Percentiles rank a stretch among this genome's conserved stretches.
Evolutionary conservation across 1,140 invertebrate genomes (phyloP).

Genomic region (Calycopis cecrops): DNA sequence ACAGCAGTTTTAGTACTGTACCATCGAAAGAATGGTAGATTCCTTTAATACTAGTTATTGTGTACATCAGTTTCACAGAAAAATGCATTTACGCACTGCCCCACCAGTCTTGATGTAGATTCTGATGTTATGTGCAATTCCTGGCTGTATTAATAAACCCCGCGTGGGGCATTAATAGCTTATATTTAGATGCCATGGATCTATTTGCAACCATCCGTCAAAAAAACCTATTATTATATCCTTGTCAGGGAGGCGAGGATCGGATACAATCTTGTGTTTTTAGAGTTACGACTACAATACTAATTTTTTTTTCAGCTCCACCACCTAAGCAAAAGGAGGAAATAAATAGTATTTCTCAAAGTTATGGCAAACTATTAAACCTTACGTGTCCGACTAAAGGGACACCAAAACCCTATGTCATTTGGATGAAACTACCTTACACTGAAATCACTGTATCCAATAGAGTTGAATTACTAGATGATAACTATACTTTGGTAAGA

Average conservation of each 20-base stretch:
- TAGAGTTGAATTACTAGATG: slow-evolving; percentile 35
- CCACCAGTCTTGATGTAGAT: too few species aligned
- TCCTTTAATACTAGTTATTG: slow-evolving; percentile 4
- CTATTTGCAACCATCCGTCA: too few species aligned
- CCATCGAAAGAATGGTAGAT: too few species aligned
- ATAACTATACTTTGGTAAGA: slow-evolving; percentile 56
- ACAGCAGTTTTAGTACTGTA: not conserved
- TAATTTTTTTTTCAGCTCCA: slow-evolving; percentile 37
- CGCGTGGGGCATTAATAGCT: too few species aligned
- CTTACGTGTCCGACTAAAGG: slow-evolving; percentile 54
- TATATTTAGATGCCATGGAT: too few species aligned
- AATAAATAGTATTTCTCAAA: slow-evolving; percentile 22
- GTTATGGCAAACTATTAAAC: slow-evolving; percentile 35
- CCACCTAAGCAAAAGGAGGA: slow-evolving; percentile 54
- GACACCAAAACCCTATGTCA: slow-evolving; percentile 41
- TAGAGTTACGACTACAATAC: too few species aligned
- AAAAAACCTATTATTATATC: too few species aligned
- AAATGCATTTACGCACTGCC: too few species aligned
- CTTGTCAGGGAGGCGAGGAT: too few species aligned
- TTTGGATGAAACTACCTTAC: slow-evolving; percentile 67
- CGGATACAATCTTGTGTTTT: too few species aligned
- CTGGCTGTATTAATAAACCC: too few species aligned
- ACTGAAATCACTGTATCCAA: slow-evolving; percentile 36
- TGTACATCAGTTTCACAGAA: not conserved
- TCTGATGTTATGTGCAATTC: too few species aligned